Conservation (phyloP, 2,113 vertebrate genomes). For the Gymnorhina tibicen region DNA sequence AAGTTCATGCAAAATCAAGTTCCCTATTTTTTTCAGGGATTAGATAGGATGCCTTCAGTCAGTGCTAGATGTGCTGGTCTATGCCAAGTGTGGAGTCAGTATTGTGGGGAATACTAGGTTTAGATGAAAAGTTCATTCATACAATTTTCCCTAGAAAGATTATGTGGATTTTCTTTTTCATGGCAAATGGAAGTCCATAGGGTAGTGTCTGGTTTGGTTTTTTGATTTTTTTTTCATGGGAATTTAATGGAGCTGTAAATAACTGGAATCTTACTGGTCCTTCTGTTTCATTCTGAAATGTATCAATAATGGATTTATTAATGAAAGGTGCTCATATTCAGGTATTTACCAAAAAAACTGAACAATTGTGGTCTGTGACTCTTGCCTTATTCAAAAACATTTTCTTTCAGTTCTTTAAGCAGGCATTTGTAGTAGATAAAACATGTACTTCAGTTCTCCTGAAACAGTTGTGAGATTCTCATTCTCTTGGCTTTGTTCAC, state of each 20-base stretch:
- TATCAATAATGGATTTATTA: not conserved
- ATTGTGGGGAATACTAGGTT: not conserved
- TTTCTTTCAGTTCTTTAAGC: not conserved
- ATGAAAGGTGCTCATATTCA: not conserved
- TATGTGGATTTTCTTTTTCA: not conserved
- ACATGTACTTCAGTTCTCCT: not conserved
- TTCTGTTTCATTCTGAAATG: not conserved
- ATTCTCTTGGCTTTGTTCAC: not conserved
- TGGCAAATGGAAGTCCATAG: not conserved
- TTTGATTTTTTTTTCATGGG: not conserved
- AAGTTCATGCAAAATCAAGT: not conserved
- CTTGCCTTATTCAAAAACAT: not conserved
- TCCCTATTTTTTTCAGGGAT: not conserved
- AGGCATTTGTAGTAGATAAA: not conserved
- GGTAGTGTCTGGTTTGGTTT: not conserved
- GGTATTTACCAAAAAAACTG: not conserved
- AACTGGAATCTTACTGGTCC: not conserved
- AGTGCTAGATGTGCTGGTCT: not conserved
- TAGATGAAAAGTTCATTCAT: not conserved
- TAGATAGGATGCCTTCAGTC: not conserved
- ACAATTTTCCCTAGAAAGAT: not conserved
- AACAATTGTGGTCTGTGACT: not conserved
- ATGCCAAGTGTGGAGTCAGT: not conserved
- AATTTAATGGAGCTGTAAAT: not conserved
- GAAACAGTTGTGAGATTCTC: not conserved